Conservation (phyloP, 2,113 vertebrate genomes). For the Megalops atlanticus region DNA sequence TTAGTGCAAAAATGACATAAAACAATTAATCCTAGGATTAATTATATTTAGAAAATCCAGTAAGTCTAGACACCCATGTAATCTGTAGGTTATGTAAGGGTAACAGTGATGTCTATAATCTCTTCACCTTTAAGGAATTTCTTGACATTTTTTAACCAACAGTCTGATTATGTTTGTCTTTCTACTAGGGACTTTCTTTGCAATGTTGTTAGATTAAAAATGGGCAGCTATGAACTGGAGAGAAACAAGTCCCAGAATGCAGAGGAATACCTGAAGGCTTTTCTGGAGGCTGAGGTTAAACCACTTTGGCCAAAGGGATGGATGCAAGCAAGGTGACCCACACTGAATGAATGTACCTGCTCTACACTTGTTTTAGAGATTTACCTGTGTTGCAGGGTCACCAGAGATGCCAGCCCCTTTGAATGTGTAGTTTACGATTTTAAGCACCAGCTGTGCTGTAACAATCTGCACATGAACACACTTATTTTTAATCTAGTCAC, state of each 20-base stretch:
- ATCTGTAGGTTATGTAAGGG: conserved; percentile 39
- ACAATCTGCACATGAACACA: no score
- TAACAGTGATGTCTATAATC: not conserved
- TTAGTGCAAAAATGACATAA: not conserved
- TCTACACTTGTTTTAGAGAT: not conserved
- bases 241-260: conserved; percentile 70
- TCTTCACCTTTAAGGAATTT: not conserved
- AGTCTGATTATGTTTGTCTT: not conserved
- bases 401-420: no score
- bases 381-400: not conserved
- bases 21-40: no score
- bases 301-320: conserved; percentile 95
- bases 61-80: not conserved
- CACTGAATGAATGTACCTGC: not conserved
- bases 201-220: conserved; percentile 78
- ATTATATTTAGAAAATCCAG: not conserved
- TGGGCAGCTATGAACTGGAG: conserved; percentile 76
- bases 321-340: conserved; percentile 90
- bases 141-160: not conserved
- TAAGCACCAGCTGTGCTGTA: no score
- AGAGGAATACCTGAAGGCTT: conserved; percentile 86
- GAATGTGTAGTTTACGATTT: no score
- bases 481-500: no score
- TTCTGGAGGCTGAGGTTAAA: conserved; percentile 87
- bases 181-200: conserved; percentile 79